Percentiles rank a stretch among this genome's conserved stretches.
phyloP scores from a whole-genome alignment of 2,797 vertebrate genomes.

The Diplodus puntazzo region DNA sequence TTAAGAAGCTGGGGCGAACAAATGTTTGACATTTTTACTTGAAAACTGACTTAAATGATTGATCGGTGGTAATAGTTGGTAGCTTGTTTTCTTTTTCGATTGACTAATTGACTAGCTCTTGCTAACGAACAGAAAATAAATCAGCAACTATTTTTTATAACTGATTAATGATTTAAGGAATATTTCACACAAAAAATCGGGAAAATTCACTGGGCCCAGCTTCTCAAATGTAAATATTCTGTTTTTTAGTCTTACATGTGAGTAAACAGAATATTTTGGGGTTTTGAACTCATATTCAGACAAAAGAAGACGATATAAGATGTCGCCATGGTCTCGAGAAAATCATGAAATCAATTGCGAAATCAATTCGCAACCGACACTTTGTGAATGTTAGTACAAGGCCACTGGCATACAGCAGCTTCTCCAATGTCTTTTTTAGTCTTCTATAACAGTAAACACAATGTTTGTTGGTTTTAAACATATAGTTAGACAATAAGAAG shows the following conservation, averaged over 20 bases:
- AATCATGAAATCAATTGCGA: no score
- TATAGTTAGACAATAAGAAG: neutral
- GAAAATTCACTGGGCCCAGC: neutral
- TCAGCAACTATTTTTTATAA: neutral
- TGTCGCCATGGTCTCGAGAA: no score
- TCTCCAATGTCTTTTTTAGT: neutral
- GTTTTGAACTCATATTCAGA: constrained; percentile 6
- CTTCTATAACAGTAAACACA: neutral
- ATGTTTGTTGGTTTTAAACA: neutral
- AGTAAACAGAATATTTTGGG: neutral
- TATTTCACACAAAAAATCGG: neutral
- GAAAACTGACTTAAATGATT: no score
- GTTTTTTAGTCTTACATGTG: neutral
- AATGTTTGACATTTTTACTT: no score
- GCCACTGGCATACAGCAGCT: neutral
- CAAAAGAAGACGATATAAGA: neutral
- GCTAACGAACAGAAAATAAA: neutral
- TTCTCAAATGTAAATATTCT: neutral
- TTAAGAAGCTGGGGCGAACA: no score
- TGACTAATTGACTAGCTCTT: no score
- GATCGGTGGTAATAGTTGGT: no score
- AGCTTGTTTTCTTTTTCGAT: no score
- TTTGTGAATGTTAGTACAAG: no score
- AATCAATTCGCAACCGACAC: no score
- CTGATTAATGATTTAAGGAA: neutral